Evolutionary conservation across 2,797 vertebrate species (phyloP), one percentile per base, ranked within the genome.

Genomic region (Enteromius thamalakanensis): DNA sequence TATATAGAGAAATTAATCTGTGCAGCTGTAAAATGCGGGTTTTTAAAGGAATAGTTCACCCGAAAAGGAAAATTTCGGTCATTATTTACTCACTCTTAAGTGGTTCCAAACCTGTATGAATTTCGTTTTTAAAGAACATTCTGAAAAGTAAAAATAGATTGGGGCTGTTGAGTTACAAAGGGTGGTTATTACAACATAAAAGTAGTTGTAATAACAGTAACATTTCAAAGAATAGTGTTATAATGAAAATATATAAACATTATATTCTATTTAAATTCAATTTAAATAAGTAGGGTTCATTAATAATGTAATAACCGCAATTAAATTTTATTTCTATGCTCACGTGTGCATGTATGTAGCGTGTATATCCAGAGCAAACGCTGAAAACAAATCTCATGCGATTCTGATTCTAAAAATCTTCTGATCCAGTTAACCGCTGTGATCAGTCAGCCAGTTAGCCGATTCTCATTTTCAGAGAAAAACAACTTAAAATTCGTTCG

Each of bases 11-110:
- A 70, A 75, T 76, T 1, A 82, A 83, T 77, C 40, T 70, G 51
- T 11, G 55, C 40, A 47, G 65, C 40, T 78, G 65, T 83, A 40
- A 78, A 83, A 83, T 82, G 62, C n/a, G 7, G 6, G 8, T 8
- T 77, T 76, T 77, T 37, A 32, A 34, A 68, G 65, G 10, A 77
- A 64, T 77, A 1, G 37, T 17, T 67, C 42, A 34, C 6, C 32
- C 76, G 4, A 12, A 51, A 51, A 65, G 76, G 76, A 78, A 78
- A 34, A 51, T 67, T 47, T 67, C 11, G 1, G 6, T 78, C 76
- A 47, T 26, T 47, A 49, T 65, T 65, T 21, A 64, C 32, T 75
- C n/a, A 6, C 60, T 65, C 76, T 65, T 8, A 45, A 34, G 60
- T 65, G 76, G 45, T 65, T 45, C 42, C 76, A 78, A 78, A 65